A percentile compares a stretch with the other conserved stretches of the same genome.
Evolutionary conservation across 2,888 invertebrate species (phyloP).

Genomic region (Xestia rhomboidea): DNA sequence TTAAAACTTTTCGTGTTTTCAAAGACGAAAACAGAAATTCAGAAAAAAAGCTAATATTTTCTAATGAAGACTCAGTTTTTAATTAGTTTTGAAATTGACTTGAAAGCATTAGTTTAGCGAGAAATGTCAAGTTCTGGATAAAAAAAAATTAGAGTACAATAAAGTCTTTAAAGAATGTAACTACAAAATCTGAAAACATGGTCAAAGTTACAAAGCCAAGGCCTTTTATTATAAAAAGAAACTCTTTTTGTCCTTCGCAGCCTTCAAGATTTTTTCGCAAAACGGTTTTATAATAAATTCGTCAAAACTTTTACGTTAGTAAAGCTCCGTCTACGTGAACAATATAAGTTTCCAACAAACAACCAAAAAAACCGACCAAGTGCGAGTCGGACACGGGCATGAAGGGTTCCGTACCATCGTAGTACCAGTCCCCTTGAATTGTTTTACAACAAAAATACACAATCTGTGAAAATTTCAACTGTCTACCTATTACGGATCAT

Average conservation of each 20-base stretch:
- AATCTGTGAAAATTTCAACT: too few relatives aligned
- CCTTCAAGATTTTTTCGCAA: constrained; percentile 27
- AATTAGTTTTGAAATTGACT: background rate
- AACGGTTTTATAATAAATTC: constrained; percentile 51
- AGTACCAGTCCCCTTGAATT: too few relatives aligned
- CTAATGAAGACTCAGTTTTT: background rate
- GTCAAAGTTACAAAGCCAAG: constrained; percentile 4
- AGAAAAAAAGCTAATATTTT: background rate
- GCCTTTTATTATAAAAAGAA: constrained; percentile 10
- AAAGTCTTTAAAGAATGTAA: background rate
- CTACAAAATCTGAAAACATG: constrained; percentile 1
- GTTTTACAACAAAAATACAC: background rate
- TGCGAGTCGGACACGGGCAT: too few relatives aligned
- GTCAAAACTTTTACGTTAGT: constrained; percentile 28
- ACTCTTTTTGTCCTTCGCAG: constrained; percentile 23
- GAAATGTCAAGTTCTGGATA: background rate
- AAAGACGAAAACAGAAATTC: background rate
- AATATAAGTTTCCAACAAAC: constrained; percentile 44
- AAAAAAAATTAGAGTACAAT: background rate
- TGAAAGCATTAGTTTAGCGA: background rate
- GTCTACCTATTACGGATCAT: too few relatives aligned
- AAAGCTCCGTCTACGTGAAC: constrained; percentile 9
- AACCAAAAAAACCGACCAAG: too few relatives aligned
- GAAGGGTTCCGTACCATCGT: too few relatives aligned
- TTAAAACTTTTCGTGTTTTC: background rate